Base-by-base conservation (phyloP, 2,888 invertebrate genomes). In the Pollenia angustigena region DNA sequence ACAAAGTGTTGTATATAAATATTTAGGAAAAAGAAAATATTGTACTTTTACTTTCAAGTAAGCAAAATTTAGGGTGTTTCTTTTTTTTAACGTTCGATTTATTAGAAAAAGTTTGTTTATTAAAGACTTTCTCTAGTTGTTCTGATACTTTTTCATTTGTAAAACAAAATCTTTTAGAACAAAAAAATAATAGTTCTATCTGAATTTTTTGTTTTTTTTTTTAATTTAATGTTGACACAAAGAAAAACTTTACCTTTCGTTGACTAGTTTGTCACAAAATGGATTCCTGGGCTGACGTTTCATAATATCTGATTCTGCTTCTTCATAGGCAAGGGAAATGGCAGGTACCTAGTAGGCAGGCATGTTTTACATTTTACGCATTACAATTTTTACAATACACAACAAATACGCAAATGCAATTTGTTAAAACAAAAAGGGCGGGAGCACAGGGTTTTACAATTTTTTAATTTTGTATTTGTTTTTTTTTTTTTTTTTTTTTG, bases 221-320 rank as follows among this genome's bases (percentile, higher is more conserved):
- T 32, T 6, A 32, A 78, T 52, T 75, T 56, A 72, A 88, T 89
- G 88, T 90, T 89, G 84, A 87, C 91, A 90, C 90, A 91, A 91
- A 91, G 91, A 90, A 92, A 92, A 92, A 92, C 91, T 91, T 96
- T 96, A 98, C 98, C 99, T 98, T 96, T 97, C 97, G 95, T 99
- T 99, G 94, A 99, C 98, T 94, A 99, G 97, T 96, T 98, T 98
- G 96, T 99, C 98, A 95, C 95, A 96, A 96, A 97, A 96, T 95
- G 98, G 98, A 95, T 98, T 97, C 96, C 98, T 97, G 94, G 98
- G 98, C 95, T 97, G 97, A 95, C 98, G 97, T 96, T 98, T 98
- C 98, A 98, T 98, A 95, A 98, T 98, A 96, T 98, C 98, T 94
- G 97, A 97, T 95, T 98, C 98, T 94, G 98, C 97, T 95, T 97